These are phyloP conservation scores for Drosophila cognata DNA, from an alignment of 2,888 invertebrate genomes.

Conservation along the genomic window DNA sequence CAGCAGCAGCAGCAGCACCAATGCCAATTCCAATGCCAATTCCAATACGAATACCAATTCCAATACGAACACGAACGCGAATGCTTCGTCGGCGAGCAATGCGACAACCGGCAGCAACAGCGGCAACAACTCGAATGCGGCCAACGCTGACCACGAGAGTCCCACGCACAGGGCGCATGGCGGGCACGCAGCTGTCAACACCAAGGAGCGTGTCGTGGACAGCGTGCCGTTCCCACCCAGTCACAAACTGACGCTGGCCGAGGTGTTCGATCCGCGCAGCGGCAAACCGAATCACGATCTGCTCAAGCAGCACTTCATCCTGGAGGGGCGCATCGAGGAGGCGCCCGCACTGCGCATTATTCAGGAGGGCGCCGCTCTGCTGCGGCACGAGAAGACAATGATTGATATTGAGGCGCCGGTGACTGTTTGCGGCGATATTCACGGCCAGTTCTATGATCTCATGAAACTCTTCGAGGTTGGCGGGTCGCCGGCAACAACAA, in stretches of 20 bases:
- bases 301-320: slow-evolving; percentile 99
- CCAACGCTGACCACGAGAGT: slow-evolving; percentile 48
- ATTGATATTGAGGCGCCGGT: slow-evolving; percentile 99
- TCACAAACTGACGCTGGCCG: slow-evolving; percentile 96
- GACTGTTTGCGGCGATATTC: slow-evolving; percentile 99
- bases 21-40: slow-evolving; percentile 27
- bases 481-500: slow-evolving; percentile 98
- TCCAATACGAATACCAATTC: slow-evolving; percentile 16
- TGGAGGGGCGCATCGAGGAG: slow-evolving; percentile 99
- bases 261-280: slow-evolving; percentile 98
- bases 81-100: slow-evolving; percentile 13
- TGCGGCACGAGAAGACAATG: slow-evolving; percentile 98
- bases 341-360: slow-evolving; percentile 98
- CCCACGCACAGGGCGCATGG: slow-evolving; percentile 68
- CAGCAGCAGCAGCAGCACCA: slow-evolving; percentile 34
- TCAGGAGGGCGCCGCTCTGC: slow-evolving; percentile 96
- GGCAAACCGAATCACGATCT: slow-evolving; percentile 98
- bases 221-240: slow-evolving; percentile 99
- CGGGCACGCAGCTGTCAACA: slow-evolving; percentile 59
- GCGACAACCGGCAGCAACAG: slow-evolving; percentile 32
- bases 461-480: slow-evolving; percentile 99
- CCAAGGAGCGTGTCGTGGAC: slow-evolving; percentile 84
- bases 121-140: slow-evolving; percentile 31
- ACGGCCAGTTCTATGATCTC: slow-evolving; percentile 99
- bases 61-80: slow-evolving; percentile 1